A percentile compares a stretch with the other conserved stretches of the same genome.
Conservation (phyloP, 1,140 invertebrate species). For the Drosophila varians region DNA sequence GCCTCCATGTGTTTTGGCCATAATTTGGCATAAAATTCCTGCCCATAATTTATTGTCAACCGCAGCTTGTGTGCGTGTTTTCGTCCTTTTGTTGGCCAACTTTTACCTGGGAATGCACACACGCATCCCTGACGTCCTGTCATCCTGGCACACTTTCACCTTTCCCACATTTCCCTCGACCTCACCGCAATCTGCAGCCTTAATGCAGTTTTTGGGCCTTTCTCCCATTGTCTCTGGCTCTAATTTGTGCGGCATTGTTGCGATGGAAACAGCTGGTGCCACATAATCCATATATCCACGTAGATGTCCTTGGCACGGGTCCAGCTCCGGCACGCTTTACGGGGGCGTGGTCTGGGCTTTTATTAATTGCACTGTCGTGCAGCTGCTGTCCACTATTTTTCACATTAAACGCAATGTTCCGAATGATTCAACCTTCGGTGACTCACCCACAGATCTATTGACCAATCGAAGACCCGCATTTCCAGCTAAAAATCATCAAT, state of each 20-base stretch:
- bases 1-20: conserved; percentile 38
- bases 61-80: conserved; percentile 4
- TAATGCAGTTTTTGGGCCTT: conserved; percentile 43
- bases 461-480: conserved; percentile 47
- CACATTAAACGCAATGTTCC: conserved; percentile 5
- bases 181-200: conserved; percentile 53
- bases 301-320: conserved; percentile 66
- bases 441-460: conserved; percentile 41
- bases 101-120: conserved; percentile 33
- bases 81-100: conserved; percentile 13
- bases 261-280: conserved; percentile 35
- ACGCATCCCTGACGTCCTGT: neutral
- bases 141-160: conserved; percentile 67
- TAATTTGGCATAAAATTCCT: conserved; percentile 71
- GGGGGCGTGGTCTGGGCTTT: conserved; percentile 49
- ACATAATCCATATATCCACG: conserved; percentile 46
- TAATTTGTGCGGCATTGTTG: conserved; percentile 67
- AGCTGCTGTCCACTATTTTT: conserved; percentile 38
- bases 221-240: conserved; percentile 44
- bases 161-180: conserved; percentile 39
- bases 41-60: conserved; percentile 73
- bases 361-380: conserved; percentile 52
- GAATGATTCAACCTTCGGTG: conserved; percentile 47
- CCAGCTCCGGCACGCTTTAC: conserved; percentile 40
- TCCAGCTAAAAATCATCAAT: conserved; percentile 66